Evolutionary conservation across 2,888 invertebrate genomes (phyloP).

Genomic region (Fragum whitleyi): DNA sequence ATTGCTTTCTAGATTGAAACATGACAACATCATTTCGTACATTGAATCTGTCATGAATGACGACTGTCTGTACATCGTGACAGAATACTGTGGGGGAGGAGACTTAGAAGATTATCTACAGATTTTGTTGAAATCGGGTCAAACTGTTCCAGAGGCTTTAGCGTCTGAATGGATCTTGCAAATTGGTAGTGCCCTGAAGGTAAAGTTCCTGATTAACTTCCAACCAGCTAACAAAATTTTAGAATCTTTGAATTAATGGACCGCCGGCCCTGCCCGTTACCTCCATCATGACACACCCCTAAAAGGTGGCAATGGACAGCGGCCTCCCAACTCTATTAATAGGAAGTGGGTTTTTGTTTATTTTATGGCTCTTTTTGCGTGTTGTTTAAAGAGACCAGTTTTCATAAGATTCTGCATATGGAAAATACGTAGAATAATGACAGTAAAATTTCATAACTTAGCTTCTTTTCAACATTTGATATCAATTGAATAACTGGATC

Average conservation of each 20-base stretch:
- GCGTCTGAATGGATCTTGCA: conserved; percentile 71
- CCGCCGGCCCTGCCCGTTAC: too few relatives aligned
- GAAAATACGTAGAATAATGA: too few relatives aligned
- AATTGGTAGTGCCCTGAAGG: conserved; percentile 68
- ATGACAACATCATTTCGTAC: conserved; percentile 69
- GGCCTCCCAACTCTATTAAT: too few relatives aligned
- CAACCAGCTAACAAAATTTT: not conserved
- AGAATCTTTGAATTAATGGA: not conserved
- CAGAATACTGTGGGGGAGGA: conserved; percentile 74
- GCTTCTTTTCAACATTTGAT: too few relatives aligned
- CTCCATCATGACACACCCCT: too few relatives aligned
- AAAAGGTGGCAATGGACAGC: too few relatives aligned
- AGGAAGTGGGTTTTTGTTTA: too few relatives aligned
- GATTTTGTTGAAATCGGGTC: conserved; percentile 45
- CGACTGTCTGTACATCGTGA: conserved; percentile 71
- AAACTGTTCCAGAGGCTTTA: conserved; percentile 61
- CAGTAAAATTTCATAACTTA: too few relatives aligned
- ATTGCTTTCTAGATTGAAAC: conserved; percentile 66
- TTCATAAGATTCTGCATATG: too few relatives aligned
- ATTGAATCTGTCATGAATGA: conserved; percentile 74
- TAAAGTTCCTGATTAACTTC: conserved; percentile 25
- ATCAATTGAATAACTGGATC: too few relatives aligned
- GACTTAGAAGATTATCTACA: conserved; percentile 72
- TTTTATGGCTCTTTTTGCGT: too few relatives aligned
- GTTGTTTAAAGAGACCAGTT: too few relatives aligned